Evolutionary conservation across 2,797 vertebrate genomes (phyloP).

Genomic region (Hafferia zeledoni): DNA sequence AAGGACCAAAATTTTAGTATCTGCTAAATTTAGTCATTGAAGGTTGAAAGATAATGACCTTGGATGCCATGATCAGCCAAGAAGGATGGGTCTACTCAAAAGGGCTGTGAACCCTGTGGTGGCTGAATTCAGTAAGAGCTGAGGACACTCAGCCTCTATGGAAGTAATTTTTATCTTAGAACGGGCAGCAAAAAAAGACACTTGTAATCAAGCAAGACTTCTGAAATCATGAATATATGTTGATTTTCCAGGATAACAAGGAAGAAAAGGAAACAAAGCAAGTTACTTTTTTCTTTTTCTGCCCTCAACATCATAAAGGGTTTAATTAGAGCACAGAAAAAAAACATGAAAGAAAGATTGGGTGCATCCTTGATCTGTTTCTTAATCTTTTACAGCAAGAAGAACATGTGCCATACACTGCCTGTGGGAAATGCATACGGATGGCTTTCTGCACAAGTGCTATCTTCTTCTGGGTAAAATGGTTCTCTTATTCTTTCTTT

Average conservation of each 20-base stretch:
- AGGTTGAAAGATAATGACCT: neutral
- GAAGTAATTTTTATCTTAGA: neutral
- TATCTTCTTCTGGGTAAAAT: conserved; percentile 92
- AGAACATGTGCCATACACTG: conserved; percentile 87
- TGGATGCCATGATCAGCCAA: neutral
- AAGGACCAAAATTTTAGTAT: neutral
- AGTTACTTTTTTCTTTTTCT: neutral
- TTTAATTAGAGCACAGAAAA: neutral
- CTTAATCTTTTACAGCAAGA: conserved; percentile 77
- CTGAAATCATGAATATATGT: neutral
- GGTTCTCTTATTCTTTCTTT: neutral
- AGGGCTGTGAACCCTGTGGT: neutral
- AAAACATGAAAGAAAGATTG: neutral
- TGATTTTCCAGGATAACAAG: neutral
- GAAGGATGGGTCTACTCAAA: neutral
- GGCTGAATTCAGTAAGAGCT: neutral
- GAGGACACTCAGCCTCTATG: neutral
- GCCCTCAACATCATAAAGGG: neutral
- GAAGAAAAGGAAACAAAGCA: neutral
- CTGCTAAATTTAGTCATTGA: neutral
- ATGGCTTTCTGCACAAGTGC: conserved; percentile 87
- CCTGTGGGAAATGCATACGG: conserved; percentile 85
- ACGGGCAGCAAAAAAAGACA: neutral
- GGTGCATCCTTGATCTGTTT: neutral
- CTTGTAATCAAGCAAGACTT: neutral